A percentile compares a stretch with the other conserved stretches of the same genome.
Evolutionary conservation across 2,113 vertebrate species (phyloP).

Genomic region (Polypterus bichir): DNA sequence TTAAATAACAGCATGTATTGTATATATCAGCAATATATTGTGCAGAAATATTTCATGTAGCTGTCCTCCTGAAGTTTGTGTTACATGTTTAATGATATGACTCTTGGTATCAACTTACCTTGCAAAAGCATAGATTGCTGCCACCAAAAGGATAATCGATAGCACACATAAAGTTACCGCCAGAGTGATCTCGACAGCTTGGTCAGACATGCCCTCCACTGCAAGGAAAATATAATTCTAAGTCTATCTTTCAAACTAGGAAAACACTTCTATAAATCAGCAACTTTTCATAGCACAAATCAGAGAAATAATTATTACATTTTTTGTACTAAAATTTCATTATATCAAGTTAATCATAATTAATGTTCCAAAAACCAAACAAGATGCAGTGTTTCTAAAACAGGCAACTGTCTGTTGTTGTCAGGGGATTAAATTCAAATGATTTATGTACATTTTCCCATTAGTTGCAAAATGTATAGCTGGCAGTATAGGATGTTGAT

Average conservation of each 20-base stretch:
- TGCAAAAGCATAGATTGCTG: slow-evolving; percentile 76
- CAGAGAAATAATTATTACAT: no score
- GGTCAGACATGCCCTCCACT: slow-evolving; percentile 68
- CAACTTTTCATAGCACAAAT: no score
- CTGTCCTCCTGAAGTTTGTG: slow-evolving; percentile 31
- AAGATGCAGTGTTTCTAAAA: no score
- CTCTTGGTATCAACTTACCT: slow-evolving; percentile 52
- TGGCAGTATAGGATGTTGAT: background rate
- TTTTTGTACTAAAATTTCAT: no score
- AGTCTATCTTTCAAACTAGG: no score
- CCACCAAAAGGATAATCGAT: slow-evolving; percentile 69
- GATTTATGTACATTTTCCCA: background rate
- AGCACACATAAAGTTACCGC: slow-evolving; percentile 81
- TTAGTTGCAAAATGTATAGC: background rate
- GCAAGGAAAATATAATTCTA: slow-evolving; percentile 16
- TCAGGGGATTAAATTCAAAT: background rate
- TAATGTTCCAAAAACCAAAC: no score
- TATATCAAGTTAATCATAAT: no score
- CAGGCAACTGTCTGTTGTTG: no score
- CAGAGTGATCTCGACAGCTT: slow-evolving; percentile 80
- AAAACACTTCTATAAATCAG: no score
- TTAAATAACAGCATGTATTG: slow-evolving; percentile 5
- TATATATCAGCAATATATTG: slow-evolving; percentile 4
- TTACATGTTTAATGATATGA: slow-evolving; percentile 45
- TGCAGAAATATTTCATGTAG: slow-evolving; percentile 17